A percentile compares a stretch with the other conserved stretches of the same genome.
These are phyloP conservation scores for Perizoma flavofasciatum DNA, from an alignment of 2,888 invertebrate species.

Conservation along the genomic window DNA sequence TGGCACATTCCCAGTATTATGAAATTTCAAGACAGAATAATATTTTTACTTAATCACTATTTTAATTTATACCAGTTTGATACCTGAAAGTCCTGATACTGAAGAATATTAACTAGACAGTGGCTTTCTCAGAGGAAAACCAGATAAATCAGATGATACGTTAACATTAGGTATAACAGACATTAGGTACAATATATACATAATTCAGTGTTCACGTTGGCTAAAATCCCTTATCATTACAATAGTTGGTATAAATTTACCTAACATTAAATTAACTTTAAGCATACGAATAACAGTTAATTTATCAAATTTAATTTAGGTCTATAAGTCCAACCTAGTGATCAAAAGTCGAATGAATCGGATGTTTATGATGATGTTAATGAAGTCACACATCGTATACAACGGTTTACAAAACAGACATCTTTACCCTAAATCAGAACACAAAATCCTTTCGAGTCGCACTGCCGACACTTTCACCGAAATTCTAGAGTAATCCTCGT, in stretches of 20 bases:
- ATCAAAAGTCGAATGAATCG: constrained; percentile 67
- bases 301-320: constrained; percentile 77
- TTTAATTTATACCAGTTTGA: constrained; percentile 56
- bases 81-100: constrained; percentile 52
- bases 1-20: constrained; percentile 79
- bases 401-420: constrained; percentile 80
- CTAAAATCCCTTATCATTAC: constrained; percentile 71
- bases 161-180: constrained; percentile 43
- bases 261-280: constrained; percentile 77
- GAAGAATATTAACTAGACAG: constrained; percentile 43
- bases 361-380: constrained; percentile 67
- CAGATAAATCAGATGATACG: constrained; percentile 39
- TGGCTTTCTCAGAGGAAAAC: constrained; percentile 29
- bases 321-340: constrained; percentile 73
- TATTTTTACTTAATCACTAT: constrained; percentile 60
- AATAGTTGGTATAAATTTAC: constrained; percentile 75
- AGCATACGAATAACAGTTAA: constrained; percentile 79
- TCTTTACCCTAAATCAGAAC: constrained; percentile 69
- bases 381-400: constrained; percentile 82
- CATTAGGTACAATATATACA: constrained; percentile 62
- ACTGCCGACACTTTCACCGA: constrained; percentile 36
- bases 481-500: constrained; percentile 11
- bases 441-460: constrained; percentile 47
- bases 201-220: constrained; percentile 66
- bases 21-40: constrained; percentile 66